Percentiles rank a stretch among this genome's conserved stretches.
Conservation (phyloP, 1,140 invertebrate species). For the Sesamia nonagrioides region DNA sequence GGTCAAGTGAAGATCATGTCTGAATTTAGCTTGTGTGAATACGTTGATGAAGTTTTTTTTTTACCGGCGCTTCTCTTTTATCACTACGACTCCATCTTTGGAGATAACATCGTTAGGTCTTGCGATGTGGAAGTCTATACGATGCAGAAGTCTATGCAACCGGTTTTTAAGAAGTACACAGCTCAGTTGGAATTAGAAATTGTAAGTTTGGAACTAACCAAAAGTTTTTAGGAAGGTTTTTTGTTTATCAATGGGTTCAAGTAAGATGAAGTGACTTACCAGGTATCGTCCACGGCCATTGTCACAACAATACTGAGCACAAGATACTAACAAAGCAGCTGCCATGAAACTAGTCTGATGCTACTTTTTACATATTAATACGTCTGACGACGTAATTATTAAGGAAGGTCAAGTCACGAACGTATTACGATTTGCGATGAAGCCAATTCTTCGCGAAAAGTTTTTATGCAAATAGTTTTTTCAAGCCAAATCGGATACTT, state of each 20-base stretch:
- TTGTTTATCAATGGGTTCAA: neutral
- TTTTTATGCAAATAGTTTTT: neutral
- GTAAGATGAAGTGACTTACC: constrained; percentile 10
- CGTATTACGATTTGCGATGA: neutral
- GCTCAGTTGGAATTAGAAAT: no score
- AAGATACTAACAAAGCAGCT: constrained; percentile 14
- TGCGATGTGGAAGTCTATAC: no score
- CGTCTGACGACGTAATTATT: constrained; percentile 29
- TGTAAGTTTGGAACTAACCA: no score
- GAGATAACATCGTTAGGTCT: no score
- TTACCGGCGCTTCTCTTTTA: no score
- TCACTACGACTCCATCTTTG: no score
- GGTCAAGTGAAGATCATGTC: no score
- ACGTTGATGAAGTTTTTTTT: no score
- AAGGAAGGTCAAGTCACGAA: neutral
- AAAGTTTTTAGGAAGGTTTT: neutral
- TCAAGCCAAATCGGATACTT: no score
- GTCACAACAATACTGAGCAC: constrained; percentile 20
- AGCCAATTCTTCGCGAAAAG: neutral
- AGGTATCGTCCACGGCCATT: constrained; percentile 20
- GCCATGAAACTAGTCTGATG: constrained; percentile 20
- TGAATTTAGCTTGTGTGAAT: no score
- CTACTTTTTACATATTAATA: constrained; percentile 30
- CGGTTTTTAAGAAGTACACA: no score
- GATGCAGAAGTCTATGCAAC: no score